phyloP scores from a whole-genome alignment of 2,113 vertebrate genomes.

The Ondatra zibethicus region DNA sequence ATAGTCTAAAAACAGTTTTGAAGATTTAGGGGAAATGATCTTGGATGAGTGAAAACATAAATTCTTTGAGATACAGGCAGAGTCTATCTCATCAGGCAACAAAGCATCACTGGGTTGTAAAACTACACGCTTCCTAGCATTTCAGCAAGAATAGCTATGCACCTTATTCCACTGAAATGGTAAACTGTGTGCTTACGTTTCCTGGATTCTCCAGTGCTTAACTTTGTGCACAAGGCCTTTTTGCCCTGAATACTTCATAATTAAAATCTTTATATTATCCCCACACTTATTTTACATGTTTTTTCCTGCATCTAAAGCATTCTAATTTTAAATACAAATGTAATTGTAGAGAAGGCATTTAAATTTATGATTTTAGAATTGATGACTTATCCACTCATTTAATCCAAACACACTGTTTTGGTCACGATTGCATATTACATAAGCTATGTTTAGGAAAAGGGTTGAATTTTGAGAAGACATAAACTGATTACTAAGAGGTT shows the following conservation, averaged over 20 bases:
- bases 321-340: conserved; percentile 39
- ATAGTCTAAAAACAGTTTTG: not conserved
- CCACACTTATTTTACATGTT: not conserved
- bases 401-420: not conserved
- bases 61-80: not conserved
- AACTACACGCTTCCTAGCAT: not conserved
- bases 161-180: not conserved
- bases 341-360: not conserved
- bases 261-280: conserved; percentile 15
- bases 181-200: not conserved
- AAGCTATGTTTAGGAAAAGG: not conserved
- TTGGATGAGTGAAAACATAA: not conserved
- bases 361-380: not conserved
- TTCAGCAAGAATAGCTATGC: not conserved
- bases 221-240: not conserved
- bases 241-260: not conserved
- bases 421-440: not conserved
- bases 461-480: not conserved
- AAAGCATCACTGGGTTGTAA: not conserved
- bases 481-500: not conserved
- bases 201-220: not conserved
- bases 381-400: not conserved
- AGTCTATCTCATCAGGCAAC: not conserved
- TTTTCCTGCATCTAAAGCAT: not conserved
- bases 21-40: not conserved